phyloP scores from a whole-genome alignment of 2,888 invertebrate genomes.

The Nephrotoma guestfalica region DNA sequence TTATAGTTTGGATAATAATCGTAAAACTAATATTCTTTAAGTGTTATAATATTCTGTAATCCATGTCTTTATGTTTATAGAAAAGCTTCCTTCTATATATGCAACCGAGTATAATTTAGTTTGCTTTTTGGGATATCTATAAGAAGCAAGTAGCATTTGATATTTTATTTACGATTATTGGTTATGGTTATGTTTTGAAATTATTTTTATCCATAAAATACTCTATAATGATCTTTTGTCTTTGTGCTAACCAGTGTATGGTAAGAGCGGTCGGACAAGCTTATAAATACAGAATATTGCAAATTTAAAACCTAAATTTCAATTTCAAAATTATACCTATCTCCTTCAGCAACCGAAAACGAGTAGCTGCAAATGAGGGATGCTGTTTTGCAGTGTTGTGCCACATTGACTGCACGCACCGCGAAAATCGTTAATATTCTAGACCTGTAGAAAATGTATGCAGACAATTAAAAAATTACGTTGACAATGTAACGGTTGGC shows the following conservation, averaged over 20 bases:
- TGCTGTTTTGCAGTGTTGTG: too few species aligned
- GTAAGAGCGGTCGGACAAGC: too few species aligned
- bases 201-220: not conserved
- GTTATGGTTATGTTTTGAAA: not conserved
- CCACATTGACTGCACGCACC: too few species aligned
- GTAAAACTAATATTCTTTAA: not conserved
- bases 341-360: too few species aligned
- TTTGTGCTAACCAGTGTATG: not conserved
- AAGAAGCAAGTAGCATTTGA: not conserved
- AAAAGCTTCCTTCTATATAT: not conserved
- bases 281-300: too few species aligned
- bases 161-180: not conserved
- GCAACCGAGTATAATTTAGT: not conserved
- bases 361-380: too few species aligned
- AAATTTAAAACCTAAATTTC: too few species aligned
- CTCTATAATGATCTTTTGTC: not conserved
- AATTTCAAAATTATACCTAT: too few species aligned
- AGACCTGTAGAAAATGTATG: too few species aligned
- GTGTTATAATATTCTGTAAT: not conserved
- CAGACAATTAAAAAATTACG: too few species aligned
- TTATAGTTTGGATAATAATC: not conserved
- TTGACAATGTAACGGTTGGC: too few species aligned
- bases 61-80: not conserved
- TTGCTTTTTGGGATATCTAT: not conserved
- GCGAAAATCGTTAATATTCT: too few species aligned